Base-by-base conservation (phyloP, 2,797 vertebrate genomes). In the Scleropages formosus region DNA sequence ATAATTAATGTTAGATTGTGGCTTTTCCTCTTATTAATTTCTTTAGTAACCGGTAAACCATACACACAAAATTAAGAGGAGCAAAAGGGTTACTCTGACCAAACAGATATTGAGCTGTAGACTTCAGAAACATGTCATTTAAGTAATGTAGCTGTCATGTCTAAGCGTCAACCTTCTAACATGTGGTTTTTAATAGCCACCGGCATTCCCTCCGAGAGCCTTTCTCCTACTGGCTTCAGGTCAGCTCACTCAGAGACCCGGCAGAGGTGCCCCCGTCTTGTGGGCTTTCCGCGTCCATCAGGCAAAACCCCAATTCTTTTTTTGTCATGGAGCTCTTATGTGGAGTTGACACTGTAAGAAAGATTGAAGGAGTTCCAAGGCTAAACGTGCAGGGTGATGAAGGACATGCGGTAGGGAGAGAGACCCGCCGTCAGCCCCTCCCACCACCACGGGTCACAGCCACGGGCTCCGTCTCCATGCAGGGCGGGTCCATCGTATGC, bases 331-430 rank as follows among this genome's bases (percentile, higher is more conserved):
- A 61, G 58, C 66, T 69, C 58, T 75, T 68, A 24, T 26, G 56
- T 51, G 56, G 24, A 22, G 49, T 20, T 75, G 65, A 75, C 74
- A 63, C 56, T 44, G 51, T 60, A 61, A 60, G 59, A 63, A 76
- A 62, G 75, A 69, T 22, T 58, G 69, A 69, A 68, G 51, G 46
- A 60, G 58, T 62, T 15, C 59, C 66, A 27, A 46, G 75, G 26
- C 44, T 76, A 61, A 63, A 67, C 65, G 68, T 47, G 71, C 24
- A n/a, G 67, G 63, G 51, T 15, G 31, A 51, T 3, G 51, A n/a
- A 69, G 67, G 20, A 51, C 67, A 24, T 6, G 6, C 39, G 2
- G 6, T 31, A 2, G 6, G 6, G 31, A 6, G 31, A n/a, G 31
- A 39, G 31, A 31, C 2, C 6, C 31, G 2, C 31, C 31, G 39